Conservation (phyloP, 2,888 invertebrate genomes). For the Phanerotoma sp. region DNA sequence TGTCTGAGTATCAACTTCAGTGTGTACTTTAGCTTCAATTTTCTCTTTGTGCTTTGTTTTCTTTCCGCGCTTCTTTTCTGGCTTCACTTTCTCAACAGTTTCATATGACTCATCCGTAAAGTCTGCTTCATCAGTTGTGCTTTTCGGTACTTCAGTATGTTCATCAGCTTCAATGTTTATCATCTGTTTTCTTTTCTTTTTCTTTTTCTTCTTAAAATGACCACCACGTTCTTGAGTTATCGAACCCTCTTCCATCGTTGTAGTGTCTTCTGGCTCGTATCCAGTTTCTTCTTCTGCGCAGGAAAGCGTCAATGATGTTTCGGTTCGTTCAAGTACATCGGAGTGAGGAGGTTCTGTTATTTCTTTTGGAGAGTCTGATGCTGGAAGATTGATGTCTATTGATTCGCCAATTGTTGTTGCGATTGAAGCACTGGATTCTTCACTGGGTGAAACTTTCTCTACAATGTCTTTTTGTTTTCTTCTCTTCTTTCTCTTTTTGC, state of each 20-base stretch:
- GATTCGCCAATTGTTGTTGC: constrained; percentile 62
- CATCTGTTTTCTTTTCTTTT: constrained; percentile 58
- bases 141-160: constrained; percentile 57
- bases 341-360: constrained; percentile 58
- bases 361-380: constrained; percentile 60
- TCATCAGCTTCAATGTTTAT: constrained; percentile 60
- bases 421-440: constrained; percentile 41
- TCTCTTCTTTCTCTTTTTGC: constrained; percentile 44
- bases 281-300: constrained; percentile 57
- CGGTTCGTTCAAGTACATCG: constrained; percentile 43
- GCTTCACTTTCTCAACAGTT: constrained; percentile 45
- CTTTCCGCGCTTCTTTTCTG: constrained; percentile 59
- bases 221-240: constrained; percentile 50
- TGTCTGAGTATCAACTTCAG: constrained; percentile 46
- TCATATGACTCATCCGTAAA: constrained; percentile 54
- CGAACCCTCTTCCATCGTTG: constrained; percentile 62
- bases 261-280: constrained; percentile 74
- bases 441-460: constrained; percentile 31
- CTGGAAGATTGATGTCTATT: constrained; percentile 60
- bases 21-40: constrained; percentile 33
- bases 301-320: constrained; percentile 33
- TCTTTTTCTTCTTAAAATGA: constrained; percentile 56
- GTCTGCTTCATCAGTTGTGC: constrained; percentile 50
- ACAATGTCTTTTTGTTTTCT: constrained; percentile 36
- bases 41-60: constrained; percentile 22